A percentile compares a stretch with the other conserved stretches of the same genome.
Conservation (phyloP, 2,888 invertebrate species). For the Baronia brevicornis region DNA sequence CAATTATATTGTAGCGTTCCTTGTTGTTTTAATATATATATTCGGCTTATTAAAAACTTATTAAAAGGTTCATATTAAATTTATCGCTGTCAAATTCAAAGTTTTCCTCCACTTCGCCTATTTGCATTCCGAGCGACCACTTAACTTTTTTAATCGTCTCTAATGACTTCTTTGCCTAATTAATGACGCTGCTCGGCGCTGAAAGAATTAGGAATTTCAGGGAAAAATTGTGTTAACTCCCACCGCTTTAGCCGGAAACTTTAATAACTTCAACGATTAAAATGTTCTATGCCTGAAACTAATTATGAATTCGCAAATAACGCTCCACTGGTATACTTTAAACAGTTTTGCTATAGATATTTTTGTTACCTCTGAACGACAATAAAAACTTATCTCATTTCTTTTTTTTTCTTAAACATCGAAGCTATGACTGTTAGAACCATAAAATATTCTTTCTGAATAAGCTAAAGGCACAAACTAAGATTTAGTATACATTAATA, state of each 20-base stretch:
- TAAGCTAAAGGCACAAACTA: too few relatives aligned
- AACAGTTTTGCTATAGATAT: too few relatives aligned
- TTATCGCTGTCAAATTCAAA: not conserved
- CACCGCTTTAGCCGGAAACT: slow-evolving; percentile 17
- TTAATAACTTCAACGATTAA: slow-evolving; percentile 6
- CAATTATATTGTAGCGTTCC: slow-evolving; percentile 10
- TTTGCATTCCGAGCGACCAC: slow-evolving; percentile 48
- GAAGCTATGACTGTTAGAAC: too few relatives aligned
- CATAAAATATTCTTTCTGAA: too few relatives aligned
- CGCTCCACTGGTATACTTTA: too few relatives aligned
- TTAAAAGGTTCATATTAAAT: not conserved
- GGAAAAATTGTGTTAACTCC: slow-evolving; percentile 36
- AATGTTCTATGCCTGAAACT: not conserved
- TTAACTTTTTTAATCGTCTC: slow-evolving; percentile 56
- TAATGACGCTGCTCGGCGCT: slow-evolving; percentile 56
- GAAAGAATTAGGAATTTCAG: slow-evolving; percentile 45
- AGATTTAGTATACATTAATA: too few relatives aligned
- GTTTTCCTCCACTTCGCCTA: slow-evolving; percentile 28
- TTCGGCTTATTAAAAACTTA: not conserved
- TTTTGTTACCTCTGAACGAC: too few relatives aligned
- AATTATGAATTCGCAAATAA: too few relatives aligned
- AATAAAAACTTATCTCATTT: too few relatives aligned
- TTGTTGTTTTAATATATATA: not conserved
- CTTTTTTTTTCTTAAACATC: too few relatives aligned
- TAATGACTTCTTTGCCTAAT: slow-evolving; percentile 62